Percentiles rank a stretch among this genome's conserved stretches.
phyloP scores from a whole-genome alignment of 2,113 vertebrate species.

The Eira barbara region DNA sequence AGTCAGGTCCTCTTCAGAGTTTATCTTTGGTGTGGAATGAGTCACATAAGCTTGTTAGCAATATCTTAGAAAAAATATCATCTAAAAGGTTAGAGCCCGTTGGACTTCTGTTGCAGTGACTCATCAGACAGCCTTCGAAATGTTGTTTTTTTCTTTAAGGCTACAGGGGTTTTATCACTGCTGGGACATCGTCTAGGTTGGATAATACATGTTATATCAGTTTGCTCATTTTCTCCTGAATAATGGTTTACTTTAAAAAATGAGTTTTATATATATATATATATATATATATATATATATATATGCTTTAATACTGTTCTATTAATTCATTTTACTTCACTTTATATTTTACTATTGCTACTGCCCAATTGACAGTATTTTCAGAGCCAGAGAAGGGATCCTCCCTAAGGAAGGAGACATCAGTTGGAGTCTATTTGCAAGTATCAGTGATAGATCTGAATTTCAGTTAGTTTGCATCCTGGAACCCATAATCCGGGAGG shows the following conservation, averaged over 20 bases:
- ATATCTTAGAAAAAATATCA: not conserved
- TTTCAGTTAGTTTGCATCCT: not conserved
- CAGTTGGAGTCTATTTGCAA: not conserved
- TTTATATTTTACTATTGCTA: not conserved
- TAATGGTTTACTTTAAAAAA: not conserved
- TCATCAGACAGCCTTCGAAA: not conserved
- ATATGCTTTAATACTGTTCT: not conserved
- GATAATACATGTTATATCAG: not conserved
- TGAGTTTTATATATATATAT: not conserved
- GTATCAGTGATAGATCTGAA: not conserved
- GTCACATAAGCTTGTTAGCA: not conserved
- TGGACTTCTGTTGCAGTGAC: constrained; percentile 14
- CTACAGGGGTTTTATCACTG: not conserved
- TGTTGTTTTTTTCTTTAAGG: not conserved
- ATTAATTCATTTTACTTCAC: not conserved
- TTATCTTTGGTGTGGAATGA: constrained; percentile 20
- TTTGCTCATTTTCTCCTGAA: constrained; percentile 24
- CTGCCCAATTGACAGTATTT: not conserved
- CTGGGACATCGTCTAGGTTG: not conserved
- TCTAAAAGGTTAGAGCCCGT: not conserved
- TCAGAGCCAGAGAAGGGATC: not conserved
- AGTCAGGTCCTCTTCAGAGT: not conserved
- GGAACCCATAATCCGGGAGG: not conserved
- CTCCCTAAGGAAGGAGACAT: not conserved
- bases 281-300: not conserved